Percentiles rank a stretch among this genome's conserved stretches.
phyloP scores from a whole-genome alignment of 2,888 invertebrate genomes.

The Leptinotarsa haldemani region DNA sequence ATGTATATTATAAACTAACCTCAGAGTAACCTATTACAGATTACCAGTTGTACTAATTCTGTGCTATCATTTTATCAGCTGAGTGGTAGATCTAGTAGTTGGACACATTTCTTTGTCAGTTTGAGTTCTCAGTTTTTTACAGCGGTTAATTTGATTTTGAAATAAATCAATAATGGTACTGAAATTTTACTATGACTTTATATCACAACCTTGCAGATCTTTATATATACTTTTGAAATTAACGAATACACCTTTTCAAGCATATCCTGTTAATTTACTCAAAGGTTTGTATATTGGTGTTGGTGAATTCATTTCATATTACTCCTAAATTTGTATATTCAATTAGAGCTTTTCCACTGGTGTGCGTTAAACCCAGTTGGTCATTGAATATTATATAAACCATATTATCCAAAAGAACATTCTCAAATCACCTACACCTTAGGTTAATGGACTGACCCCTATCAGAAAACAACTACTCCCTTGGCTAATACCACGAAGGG shows the following conservation, averaged over 20 bases:
- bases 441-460: too few species aligned
- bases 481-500: too few species aligned
- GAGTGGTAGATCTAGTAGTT: background rate
- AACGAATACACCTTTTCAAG: slow-evolving; percentile 66
- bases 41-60: too few species aligned
- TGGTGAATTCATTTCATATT: slow-evolving; percentile 5
- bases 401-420: too few species aligned
- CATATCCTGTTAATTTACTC: slow-evolving; percentile 63
- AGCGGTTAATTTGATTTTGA: background rate
- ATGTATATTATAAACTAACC: too few species aligned
- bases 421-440: too few species aligned
- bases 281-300: slow-evolving; percentile 61
- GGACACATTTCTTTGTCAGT: background rate
- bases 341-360: too few species aligned
- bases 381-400: too few species aligned
- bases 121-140: background rate
- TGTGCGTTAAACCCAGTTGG: too few species aligned
- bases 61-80: too few species aligned
- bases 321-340: background rate
- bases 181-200: slow-evolving; percentile 64
- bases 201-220: slow-evolving; percentile 70
- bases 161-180: slow-evolving; percentile 48
- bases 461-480: too few species aligned
- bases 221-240: slow-evolving; percentile 67
- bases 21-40: too few species aligned